Conservation (phyloP, 2,888 invertebrate genomes). For the Clunio marinus region DNA sequence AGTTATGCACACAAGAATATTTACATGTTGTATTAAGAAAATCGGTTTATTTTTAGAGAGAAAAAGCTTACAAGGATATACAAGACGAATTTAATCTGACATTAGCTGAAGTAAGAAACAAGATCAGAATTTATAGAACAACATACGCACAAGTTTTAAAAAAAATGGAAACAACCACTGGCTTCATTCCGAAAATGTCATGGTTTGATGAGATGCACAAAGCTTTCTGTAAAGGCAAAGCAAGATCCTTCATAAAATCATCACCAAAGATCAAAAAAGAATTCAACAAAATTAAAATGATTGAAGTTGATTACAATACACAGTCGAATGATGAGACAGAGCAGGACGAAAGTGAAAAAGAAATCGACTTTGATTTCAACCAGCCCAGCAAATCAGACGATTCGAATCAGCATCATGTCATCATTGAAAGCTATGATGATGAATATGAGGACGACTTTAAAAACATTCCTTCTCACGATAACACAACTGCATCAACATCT, state of each 20-base stretch:
- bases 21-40: not conserved
- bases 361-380: not conserved
- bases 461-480: too few species aligned
- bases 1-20: not conserved
- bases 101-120: constrained; percentile 15
- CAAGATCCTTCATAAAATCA: constrained; percentile 12
- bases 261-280: not conserved
- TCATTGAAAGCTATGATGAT: not conserved
- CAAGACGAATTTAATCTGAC: not conserved
- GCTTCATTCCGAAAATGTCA: not conserved
- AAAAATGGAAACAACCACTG: not conserved
- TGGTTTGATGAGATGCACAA: constrained; percentile 18
- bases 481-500: too few species aligned
- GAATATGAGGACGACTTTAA: not conserved
- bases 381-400: too few species aligned
- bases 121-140: constrained; percentile 34
- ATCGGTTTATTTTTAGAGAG: constrained; percentile 16
- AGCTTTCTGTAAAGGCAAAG: not conserved
- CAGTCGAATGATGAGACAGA: not conserved
- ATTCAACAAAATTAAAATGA: not conserved
- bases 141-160: constrained; percentile 14
- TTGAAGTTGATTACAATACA: not conserved
- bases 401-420: too few species aligned
- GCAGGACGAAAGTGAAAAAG: not conserved
- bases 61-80: not conserved